Evolutionary conservation across 1,140 invertebrate species (phyloP), one percentile per base, ranked within the genome.

Genomic region (Drosophila rhopaloa): DNA sequence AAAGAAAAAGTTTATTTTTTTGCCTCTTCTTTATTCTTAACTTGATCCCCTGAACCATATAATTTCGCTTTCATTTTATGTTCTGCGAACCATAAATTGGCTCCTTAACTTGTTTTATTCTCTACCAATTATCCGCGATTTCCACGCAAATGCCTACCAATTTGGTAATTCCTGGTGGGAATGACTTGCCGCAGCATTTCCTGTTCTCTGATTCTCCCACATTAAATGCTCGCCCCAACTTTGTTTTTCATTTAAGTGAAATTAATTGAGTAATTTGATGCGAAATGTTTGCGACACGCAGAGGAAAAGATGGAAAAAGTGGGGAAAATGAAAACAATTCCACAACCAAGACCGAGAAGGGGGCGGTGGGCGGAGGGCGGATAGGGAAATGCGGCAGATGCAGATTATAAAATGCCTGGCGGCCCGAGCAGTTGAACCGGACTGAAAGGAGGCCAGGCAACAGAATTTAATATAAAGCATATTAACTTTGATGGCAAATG

Each of bases 251-350:
- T 78, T 78, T 68, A 84, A 84, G 47, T 89, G 54, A 84, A 89
- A 89, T 84, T 79, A 89, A 89, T 89, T 89, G 77, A 89, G 80
- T 81, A 84, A 89, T 89, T 89, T 89, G 66, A 84, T 73, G 80
- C 43, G 70, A 84, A 79, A 78, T 68, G 61, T 48, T 57, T 67
- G 79, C 62, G 53, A 44, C 62, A 70, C 38, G 67, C 75, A 79
- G 47, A 35, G 53, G 41, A 74, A 80, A 46, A 54, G 32, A 27
- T 40, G 48, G 13, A 16, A 76, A 43, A 50, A 57, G 7, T 9
- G 19, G n/a, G n/a, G 14, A 29, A 44, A 32, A 16, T 37, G 29
- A n/a, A 67, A 35, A 71, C 59, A 78, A 67, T 73, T 79, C 65
- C 16, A 47, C 57, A 48, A 48, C 56, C 70, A 68, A 51, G 67